Conservation (phyloP, 2,888 invertebrate genomes). For the Campoplex capitator region DNA sequence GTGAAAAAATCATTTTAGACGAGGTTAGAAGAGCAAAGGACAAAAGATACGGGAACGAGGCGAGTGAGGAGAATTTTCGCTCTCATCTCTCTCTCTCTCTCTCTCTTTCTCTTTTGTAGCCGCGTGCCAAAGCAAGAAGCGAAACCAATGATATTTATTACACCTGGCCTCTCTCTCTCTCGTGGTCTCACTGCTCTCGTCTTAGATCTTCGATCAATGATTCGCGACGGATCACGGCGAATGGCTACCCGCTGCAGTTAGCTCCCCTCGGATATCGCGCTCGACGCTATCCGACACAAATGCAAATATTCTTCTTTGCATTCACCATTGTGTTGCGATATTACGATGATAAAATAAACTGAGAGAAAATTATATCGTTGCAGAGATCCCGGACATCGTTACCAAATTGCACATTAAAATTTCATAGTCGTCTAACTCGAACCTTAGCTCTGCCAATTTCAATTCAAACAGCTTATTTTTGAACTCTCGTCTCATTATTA, state of each 20-base stretch:
- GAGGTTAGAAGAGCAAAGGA: background rate
- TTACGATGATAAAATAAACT: background rate
- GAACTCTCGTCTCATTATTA: no score
- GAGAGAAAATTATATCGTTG: slow-evolving; percentile 42
- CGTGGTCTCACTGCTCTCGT: slow-evolving; percentile 56
- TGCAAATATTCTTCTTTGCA: slow-evolving; percentile 21
- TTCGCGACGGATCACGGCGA: slow-evolving; percentile 71
- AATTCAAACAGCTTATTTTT: no score
- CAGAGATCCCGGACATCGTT: slow-evolving; percentile 25
- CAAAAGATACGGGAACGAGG: background rate
- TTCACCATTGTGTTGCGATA: background rate
- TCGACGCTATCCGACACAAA: background rate
- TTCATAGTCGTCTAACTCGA: slow-evolving; percentile 30
- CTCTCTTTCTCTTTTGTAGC: slow-evolving; percentile 13
- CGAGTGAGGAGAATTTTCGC: slow-evolving; percentile 20
- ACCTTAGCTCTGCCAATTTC: slow-evolving; percentile 20
- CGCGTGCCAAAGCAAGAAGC: slow-evolving; percentile 70
- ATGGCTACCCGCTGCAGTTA: slow-evolving; percentile 44
- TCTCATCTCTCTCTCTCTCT: background rate
- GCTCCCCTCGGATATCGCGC: slow-evolving; percentile 8
- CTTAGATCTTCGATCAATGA: slow-evolving; percentile 76
- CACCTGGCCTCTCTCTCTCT: slow-evolving; percentile 52
- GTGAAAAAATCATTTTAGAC: background rate
- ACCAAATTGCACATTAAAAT: slow-evolving; percentile 40
- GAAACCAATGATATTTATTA: slow-evolving; percentile 78